Base-by-base conservation (phyloP, 2,888 invertebrate genomes). In the Orthosia gracilis region DNA sequence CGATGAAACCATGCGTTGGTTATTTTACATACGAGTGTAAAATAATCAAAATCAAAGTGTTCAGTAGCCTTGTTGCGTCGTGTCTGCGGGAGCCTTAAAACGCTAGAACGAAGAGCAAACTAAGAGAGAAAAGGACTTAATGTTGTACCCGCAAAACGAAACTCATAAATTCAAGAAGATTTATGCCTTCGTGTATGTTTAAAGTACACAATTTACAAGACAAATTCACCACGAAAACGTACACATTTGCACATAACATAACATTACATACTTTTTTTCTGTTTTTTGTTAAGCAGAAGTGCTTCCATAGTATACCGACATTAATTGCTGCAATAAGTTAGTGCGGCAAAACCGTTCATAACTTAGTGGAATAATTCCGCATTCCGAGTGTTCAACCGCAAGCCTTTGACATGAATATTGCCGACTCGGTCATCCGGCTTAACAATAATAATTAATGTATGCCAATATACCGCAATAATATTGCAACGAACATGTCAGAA, bases 321-420 rank as follows among this genome's bases (percentile, higher is more conserved):
- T 31, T 17, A 18, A 26, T 26, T 55, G 55, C 15, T 15, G 12
- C 17, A 40, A 15, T n/a, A 65, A 12, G 12, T 45, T 65, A 77
- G 40, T 67, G 12, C 17, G 12, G n/a, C 1, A 23, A 52, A 76
- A 57, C 31, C 17, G 31, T 40, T 78, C 12, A 61, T 55, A 55
- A 55, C 12, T 55, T 50, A 78, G 26, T 21, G 9, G 11, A 0
- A 13, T 62, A 31, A 17, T 55, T 47, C 0, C 21, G 62, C 18
- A 75, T 70, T 54, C 49, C 9, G 59, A 50, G 11, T 71, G 61
- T 55, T 1, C 15, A 18, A 71, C 79, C 75, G 13, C 61, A 55
- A 49, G 26, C 59, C 26, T 75, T 61, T 70, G 40, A 61, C 26
- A 49, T 45, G 18, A 61, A 55, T 77, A 78, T 69, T 17, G 0